A percentile compares a stretch with the other conserved stretches of the same genome.
Evolutionary conservation across 2,797 vertebrate species (phyloP).

Genomic region (Podarcis lilfordi): DNA sequence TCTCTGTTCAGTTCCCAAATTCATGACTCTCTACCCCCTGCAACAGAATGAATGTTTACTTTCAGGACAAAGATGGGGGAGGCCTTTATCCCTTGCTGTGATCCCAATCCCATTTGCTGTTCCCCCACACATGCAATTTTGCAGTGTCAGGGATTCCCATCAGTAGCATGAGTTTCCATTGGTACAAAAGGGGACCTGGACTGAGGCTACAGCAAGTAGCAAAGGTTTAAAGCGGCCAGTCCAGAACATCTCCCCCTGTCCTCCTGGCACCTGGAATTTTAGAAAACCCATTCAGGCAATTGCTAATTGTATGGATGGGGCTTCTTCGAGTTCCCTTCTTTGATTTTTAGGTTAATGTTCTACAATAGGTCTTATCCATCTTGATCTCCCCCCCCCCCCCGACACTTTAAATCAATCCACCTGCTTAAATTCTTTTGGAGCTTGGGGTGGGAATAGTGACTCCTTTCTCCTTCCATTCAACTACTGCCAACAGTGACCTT

Average conservation of each 20-base stretch:
- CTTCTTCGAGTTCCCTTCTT: background rate
- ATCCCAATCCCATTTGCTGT: no score
- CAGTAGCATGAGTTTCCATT: background rate
- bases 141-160: background rate
- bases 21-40: background rate
- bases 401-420: background rate
- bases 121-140: background rate
- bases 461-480: background rate
- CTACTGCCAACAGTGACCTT: no score
- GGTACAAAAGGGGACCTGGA: background rate
- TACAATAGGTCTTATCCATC: background rate
- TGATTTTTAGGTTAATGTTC: background rate
- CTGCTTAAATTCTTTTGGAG: background rate
- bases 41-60: background rate
- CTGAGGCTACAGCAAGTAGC: background rate
- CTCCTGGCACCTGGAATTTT: background rate
- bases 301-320: background rate
- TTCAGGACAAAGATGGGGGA: background rate
- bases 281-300: background rate
- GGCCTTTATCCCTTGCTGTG: background rate
- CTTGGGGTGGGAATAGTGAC: background rate
- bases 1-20: background rate
- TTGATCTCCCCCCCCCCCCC: no score
- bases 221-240: background rate
- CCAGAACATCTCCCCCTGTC: background rate